Evolutionary conservation across 2,797 vertebrate species (phyloP).

Genomic region (Threskiornis aethiopicus): DNA sequence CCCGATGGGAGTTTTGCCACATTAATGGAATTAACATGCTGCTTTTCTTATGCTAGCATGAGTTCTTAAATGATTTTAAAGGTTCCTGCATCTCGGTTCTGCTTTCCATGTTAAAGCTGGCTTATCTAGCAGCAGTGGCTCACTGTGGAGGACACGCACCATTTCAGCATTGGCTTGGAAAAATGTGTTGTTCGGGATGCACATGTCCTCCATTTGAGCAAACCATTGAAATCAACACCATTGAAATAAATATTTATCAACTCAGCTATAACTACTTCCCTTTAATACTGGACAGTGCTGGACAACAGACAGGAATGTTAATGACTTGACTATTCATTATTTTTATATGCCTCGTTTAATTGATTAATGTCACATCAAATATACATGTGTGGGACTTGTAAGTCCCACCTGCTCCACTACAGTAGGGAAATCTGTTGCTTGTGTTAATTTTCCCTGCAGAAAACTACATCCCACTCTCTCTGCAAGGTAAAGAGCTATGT

Average conservation of each 20-base stretch:
- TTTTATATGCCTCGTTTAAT: background rate
- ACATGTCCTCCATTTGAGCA: background rate
- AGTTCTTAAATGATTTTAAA: background rate
- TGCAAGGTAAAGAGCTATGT: background rate
- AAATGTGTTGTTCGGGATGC: background rate
- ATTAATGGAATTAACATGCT: background rate
- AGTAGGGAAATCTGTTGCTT: background rate
- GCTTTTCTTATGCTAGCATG: background rate
- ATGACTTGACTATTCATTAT: background rate
- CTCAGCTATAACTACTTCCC: background rate
- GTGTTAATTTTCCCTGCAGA: background rate
- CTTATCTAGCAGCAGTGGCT: background rate
- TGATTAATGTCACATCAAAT: conserved; percentile 3
- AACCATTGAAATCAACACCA: background rate
- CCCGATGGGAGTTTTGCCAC: background rate
- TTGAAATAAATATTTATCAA: conserved; percentile 34
- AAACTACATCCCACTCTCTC: background rate
- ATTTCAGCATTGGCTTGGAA: background rate
- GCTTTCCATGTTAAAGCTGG: background rate
- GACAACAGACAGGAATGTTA: conserved; percentile 11
- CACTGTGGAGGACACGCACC: background rate
- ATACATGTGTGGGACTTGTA: background rate
- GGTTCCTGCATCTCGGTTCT: background rate
- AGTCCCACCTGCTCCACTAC: background rate
- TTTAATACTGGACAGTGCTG: background rate